A percentile compares a stretch with the other conserved stretches of the same genome.
Evolutionary conservation across 2,797 vertebrate genomes (phyloP).

Genomic region (Pogoniulus pusillus): DNA sequence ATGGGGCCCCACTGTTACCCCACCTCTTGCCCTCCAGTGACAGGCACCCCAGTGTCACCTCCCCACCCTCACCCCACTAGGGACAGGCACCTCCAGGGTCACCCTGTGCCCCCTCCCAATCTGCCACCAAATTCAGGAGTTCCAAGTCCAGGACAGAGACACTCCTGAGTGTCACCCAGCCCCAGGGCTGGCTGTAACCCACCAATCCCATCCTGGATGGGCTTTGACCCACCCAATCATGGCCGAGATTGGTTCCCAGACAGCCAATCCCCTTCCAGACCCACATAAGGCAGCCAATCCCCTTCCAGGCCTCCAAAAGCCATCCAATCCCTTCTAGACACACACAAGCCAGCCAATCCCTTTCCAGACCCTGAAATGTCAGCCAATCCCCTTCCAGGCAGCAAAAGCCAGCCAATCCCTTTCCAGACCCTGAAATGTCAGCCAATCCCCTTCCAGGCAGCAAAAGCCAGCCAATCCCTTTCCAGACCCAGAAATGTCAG

Average conservation of each 20-base stretch:
- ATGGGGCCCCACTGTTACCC: neutral
- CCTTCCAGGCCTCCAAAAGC: too few species aligned
- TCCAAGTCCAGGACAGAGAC: neutral
- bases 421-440: neutral
- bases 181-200: neutral
- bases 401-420: neutral
- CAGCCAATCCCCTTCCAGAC: neutral
- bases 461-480: neutral
- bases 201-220: neutral
- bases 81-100: neutral
- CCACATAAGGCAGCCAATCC: neutral
- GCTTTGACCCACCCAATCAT: neutral
- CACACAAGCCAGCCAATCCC: too few species aligned
- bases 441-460: neutral
- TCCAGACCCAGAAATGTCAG: neutral
- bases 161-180: neutral
- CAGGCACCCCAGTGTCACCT: neutral
- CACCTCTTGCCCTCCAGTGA: too few species aligned
- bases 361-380: too few species aligned
- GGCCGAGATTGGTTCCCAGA: neutral
- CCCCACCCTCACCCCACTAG: too few species aligned
- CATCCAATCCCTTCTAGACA: too few species aligned
- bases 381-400: too few species aligned
- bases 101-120: too few species aligned
- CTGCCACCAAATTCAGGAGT: too few species aligned